Evolutionary conservation across 2,888 invertebrate genomes (phyloP), one percentile per base, ranked within the genome.

Genomic region (Crematogaster levior): DNA sequence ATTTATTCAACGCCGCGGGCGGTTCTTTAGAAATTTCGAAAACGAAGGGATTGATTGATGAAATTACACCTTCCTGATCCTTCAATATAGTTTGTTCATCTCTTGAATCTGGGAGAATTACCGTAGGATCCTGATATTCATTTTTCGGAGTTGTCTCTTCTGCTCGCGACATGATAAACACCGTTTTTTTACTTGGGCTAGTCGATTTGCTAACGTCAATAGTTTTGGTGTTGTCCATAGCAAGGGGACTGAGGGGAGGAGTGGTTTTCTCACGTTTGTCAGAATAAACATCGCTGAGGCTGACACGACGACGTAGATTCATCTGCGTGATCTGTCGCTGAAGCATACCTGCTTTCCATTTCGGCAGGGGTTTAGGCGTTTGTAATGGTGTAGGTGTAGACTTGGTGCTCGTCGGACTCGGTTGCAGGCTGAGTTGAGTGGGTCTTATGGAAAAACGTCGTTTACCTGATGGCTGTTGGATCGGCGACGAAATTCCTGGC

Each of bases 301-400:
- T 84, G 0, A 88, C 93, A 9, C 94, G 91, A 30, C 91, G 90
- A 66, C 92, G 93, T 30, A 93, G 86, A 72, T 91, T 92, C 77
- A 92, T 91, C 56, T 94, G 92, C 37, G 91, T 91, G 24, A 94
- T 93, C 58, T 94, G 94, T 4, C 94, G 89, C 60, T 94, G 94
- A 4, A 94, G 86, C 91, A 93, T 90, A 0, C 94, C 93, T 7
- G 93, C 94, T 63, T 92, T 93, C 94, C 94, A 94, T 18, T 93
- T 90, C 0, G 94, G 93, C 43, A 93, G 0, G n/a, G 80, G 87
- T 81, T 91, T 92, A 2, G 74, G 37, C 0, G 34, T 21, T 0
- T 82, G 58, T 12, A 30, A 48, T 18, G 30, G 40, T n/a, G 40
- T 65, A 5, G 12, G 51, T 1, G 21, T 27, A 51, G 74, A 12